Evolutionary conservation across 2,888 invertebrate genomes (phyloP).

Genomic region (Leptogaster cylindrica): DNA sequence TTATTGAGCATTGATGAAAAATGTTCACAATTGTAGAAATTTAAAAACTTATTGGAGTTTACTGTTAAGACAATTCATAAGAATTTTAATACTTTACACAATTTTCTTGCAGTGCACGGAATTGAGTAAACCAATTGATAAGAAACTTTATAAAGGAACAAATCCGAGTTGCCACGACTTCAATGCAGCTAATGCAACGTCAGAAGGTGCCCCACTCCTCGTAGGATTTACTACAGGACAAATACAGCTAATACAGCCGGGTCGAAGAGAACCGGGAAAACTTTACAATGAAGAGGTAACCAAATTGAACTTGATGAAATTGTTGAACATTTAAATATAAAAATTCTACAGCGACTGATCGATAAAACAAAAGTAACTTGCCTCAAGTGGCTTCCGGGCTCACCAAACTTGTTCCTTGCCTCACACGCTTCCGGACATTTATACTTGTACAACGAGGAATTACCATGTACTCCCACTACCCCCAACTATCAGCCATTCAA

Average conservation of each 20-base stretch:
- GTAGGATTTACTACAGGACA: slow-evolving; percentile 99
- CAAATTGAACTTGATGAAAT: too few relatives aligned
- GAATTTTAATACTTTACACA: too few relatives aligned
- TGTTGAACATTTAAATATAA: slow-evolving; percentile 15
- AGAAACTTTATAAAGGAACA: slow-evolving; percentile 97
- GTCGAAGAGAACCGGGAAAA: slow-evolving; percentile 94
- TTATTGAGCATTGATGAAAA: too few relatives aligned
- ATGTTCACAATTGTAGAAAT: too few relatives aligned
- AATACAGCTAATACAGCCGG: slow-evolving; percentile 96
- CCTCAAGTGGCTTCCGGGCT: slow-evolving; percentile 96
- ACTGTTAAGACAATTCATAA: too few relatives aligned
- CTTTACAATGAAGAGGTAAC: slow-evolving; percentile 95
- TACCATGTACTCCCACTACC: slow-evolving; percentile 85
- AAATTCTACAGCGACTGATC: slow-evolving; percentile 59
- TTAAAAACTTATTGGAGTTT: too few relatives aligned
- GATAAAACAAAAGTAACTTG: slow-evolving; percentile 77
- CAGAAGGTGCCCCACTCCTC: slow-evolving; percentile 85
- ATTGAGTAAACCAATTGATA: slow-evolving; percentile 95
- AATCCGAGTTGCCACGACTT: slow-evolving; percentile 99
- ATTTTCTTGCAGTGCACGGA: slow-evolving; percentile 79
- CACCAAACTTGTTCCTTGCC: slow-evolving; percentile 90
- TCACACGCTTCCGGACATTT: slow-evolving; percentile 96
- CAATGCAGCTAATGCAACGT: slow-evolving; percentile 81
- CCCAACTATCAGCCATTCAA: slow-evolving; percentile 96
- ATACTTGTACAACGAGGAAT: slow-evolving; percentile 96